A percentile compares a stretch with the other conserved stretches of the same genome.
Evolutionary conservation across 2,888 invertebrate genomes (phyloP).

Genomic region (Agapostemon virescens): DNA sequence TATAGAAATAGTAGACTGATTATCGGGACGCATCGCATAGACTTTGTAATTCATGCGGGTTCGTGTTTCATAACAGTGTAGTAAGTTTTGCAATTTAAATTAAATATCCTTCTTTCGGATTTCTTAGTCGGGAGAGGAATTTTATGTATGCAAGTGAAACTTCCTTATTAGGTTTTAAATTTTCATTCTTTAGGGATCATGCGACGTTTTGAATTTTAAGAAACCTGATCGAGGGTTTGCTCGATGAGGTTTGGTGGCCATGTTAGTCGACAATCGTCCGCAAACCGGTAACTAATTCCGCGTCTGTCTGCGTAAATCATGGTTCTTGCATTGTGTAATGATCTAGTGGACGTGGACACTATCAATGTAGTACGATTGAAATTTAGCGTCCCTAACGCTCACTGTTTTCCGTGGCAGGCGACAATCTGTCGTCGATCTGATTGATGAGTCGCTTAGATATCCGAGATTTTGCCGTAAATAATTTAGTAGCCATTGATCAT

Average conservation of each 20-base stretch:
- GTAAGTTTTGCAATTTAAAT: conserved; percentile 8
- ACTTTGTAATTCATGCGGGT: neutral
- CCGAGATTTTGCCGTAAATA: neutral
- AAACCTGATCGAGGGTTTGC: neutral
- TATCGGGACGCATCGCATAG: neutral
- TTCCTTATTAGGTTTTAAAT: neutral
- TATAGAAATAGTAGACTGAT: neutral
- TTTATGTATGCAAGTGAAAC: neutral
- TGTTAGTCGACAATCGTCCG: neutral
- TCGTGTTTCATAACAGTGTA: neutral
- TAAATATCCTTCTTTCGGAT: neutral
- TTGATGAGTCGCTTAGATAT: neutral
- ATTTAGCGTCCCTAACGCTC: conserved; percentile 38
- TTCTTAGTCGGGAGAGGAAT: neutral
- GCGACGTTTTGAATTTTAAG: neutral
- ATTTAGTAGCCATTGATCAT: neutral
- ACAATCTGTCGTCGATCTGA: conserved; percentile 38
- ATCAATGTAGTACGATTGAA: conserved; percentile 52
- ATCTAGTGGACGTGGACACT: conserved; percentile 31
- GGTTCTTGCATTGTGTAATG: conserved; percentile 48
- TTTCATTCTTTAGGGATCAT: neutral
- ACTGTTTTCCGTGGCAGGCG: conserved; percentile 44
- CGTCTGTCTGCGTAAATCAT: conserved; percentile 50
- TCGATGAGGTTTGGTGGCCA: neutral
- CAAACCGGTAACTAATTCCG: conserved; percentile 11